Evolutionary conservation across 2,888 invertebrate genomes (phyloP), one percentile per base, ranked within the genome.

Genomic region (Acrobasis suavella): DNA sequence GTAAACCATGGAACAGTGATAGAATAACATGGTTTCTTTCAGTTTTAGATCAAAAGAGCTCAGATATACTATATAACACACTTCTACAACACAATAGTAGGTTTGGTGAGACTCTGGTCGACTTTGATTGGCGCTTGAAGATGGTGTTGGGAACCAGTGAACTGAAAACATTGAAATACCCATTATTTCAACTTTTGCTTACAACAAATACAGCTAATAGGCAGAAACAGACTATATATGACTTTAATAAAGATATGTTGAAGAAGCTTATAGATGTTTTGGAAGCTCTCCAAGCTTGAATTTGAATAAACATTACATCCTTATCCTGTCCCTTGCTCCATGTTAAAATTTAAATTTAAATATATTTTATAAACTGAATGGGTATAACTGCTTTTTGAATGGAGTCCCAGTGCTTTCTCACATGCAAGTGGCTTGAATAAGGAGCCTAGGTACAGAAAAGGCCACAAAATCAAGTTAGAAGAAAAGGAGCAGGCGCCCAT

Each of bases 131-230:
- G 69, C 15, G 37, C 17, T 15, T 69, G 5, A 69, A 69, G 59
- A 50, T 67, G 16, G 62, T 69, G 10, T 46, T 67, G 12, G 69
- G 69, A 3, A 64, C 69, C 10, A 67, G 66, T 66, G 69, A 69
- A 16, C 60, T 50, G 10, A 69, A 67, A 62, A 16, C 17, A 38
- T 62, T 67, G 17, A 69, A 38, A 59, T 66, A 66, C 50, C 64
- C 66, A 9, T 16, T 69, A 3, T 10, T 67, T 1, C 69, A 69
- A 42, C 49, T 69, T 9, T n/a, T 50, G 16, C 50, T 69, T 9
- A 51, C 58, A 55, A 60, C 60, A 39, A 62, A 65, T 51, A 22
- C 58, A 9, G 64, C 37, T 46, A 55, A 60, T 22, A n/a, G 37
- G 9, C 58, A 50, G 49, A 64, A 56, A n/a, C 59, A 63, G 37